These are phyloP conservation scores for Latrodectus elegans DNA, from an alignment of 2,888 invertebrate genomes.

Conservation along the genomic window DNA sequence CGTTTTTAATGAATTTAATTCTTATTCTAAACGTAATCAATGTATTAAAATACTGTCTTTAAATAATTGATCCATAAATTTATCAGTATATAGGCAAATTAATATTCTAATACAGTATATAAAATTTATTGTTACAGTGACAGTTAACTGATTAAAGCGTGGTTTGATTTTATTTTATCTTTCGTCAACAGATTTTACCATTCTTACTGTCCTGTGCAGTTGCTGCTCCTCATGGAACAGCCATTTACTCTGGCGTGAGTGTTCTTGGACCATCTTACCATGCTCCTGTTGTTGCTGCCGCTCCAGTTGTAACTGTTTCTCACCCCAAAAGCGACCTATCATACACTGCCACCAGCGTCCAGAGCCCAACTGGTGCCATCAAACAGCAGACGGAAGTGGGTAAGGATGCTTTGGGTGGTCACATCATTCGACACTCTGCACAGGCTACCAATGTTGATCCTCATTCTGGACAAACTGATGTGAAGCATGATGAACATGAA, in stretches of 20 bases:
- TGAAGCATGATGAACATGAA: constrained; percentile 60
- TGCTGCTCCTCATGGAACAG: constrained; percentile 38
- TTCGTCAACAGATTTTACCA: constrained; percentile 33
- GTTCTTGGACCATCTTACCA: constrained; percentile 64
- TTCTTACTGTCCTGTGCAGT: constrained; percentile 28
- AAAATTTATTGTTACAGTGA: neutral
- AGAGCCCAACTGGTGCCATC: constrained; percentile 42
- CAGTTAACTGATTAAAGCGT: neutral
- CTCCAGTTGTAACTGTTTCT: neutral
- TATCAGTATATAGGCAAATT: neutral
- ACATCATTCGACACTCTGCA: constrained; percentile 60
- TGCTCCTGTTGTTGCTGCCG: constrained; percentile 11
- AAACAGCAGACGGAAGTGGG: constrained; percentile 64
- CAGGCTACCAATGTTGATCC: constrained; percentile 66
- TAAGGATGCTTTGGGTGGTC: constrained; percentile 62
- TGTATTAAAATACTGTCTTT: neutral
- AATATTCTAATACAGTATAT: neutral
- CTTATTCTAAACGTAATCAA: neutral
- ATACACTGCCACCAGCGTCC: constrained; percentile 62
- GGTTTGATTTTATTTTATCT: neutral
- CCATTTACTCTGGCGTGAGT: constrained; percentile 63
- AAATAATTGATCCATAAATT: neutral
- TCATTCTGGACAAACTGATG: constrained; percentile 60
- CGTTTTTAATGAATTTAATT: neutral
- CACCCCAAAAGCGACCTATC: constrained; percentile 51